phyloP scores from a whole-genome alignment of 2,888 invertebrate genomes.

The Apoda limacodes region DNA sequence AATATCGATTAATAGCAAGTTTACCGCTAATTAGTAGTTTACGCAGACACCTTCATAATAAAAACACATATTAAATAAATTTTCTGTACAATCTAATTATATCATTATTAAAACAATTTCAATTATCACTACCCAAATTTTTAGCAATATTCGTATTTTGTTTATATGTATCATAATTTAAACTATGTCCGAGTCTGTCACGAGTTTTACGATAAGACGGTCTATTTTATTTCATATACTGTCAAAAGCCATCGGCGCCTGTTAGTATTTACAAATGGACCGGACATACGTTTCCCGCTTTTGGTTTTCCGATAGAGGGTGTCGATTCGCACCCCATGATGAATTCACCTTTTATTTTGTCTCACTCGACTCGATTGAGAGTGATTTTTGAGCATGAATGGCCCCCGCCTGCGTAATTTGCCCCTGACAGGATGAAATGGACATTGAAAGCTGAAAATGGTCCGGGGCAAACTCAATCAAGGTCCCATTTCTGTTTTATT shows the following conservation, averaged over 20 bases:
- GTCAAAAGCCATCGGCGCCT: conserved; percentile 57
- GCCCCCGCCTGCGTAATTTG: conserved; percentile 62
- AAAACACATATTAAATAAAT: too few species aligned
- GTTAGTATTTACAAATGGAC: conserved; percentile 63
- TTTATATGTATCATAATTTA: too few species aligned
- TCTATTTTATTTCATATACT: conserved; percentile 60
- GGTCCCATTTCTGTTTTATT: conserved; percentile 32
- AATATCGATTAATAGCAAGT: conserved; percentile 2
- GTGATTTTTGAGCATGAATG: conserved; percentile 67
- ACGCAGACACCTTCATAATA: conserved; percentile 13
- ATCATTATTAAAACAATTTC: too few species aligned
- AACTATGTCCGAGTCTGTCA: too few species aligned
- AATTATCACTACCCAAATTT: too few species aligned
- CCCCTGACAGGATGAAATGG: conserved; percentile 59
- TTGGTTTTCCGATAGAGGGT: conserved; percentile 51
- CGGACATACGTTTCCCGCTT: conserved; percentile 62
- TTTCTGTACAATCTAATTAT: too few species aligned
- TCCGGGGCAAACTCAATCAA: conserved; percentile 56
- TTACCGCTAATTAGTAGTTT: conserved; percentile 3
- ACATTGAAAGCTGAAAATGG: conserved; percentile 63
- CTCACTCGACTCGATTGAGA: conserved; percentile 65
- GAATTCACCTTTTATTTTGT: conserved; percentile 66
- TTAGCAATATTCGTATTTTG: too few species aligned
- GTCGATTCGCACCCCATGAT: conserved; percentile 51
- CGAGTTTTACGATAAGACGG: conserved; percentile 38